Percentiles rank a stretch among this genome's conserved stretches.
Conservation (phyloP, 2,888 invertebrate genomes). For the Melanchra persicariae region DNA sequence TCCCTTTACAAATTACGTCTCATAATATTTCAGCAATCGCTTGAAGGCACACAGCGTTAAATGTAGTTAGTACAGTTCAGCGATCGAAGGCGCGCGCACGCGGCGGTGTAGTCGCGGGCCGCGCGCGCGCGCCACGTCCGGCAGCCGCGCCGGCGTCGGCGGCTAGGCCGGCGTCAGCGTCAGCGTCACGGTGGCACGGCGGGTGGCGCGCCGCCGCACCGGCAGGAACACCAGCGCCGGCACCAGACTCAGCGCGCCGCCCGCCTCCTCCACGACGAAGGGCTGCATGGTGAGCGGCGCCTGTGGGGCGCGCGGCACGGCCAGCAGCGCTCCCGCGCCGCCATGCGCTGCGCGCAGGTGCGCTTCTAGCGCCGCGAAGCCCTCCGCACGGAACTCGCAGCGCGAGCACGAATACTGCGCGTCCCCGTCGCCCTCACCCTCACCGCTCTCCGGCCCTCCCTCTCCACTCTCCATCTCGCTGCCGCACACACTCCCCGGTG, state of each 20-base stretch:
- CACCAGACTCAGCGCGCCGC: constrained; percentile 93
- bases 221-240: constrained; percentile 98
- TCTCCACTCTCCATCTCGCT: constrained; percentile 66
- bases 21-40: constrained; percentile 93
- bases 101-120: constrained; percentile 78
- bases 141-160: constrained; percentile 95
- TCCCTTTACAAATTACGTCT: constrained; percentile 88
- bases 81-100: constrained; percentile 84
- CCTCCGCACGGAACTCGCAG: constrained; percentile 87
- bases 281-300: constrained; percentile 97
- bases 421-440: constrained; percentile 76
- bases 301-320: constrained; percentile 92
- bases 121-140: constrained; percentile 76
- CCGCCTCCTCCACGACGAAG: constrained; percentile 94
- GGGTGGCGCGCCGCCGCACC: constrained; percentile 96
- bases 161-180: constrained; percentile 98
- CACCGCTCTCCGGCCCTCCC: constrained; percentile 65
- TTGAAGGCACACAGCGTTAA: constrained; percentile 96
- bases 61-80: constrained; percentile 91
- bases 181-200: constrained; percentile 97
- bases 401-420: constrained; percentile 87
- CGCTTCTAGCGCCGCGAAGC: constrained; percentile 87
- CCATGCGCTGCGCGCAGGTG: constrained; percentile 88
- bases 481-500: constrained; percentile 64
- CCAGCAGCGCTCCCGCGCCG: constrained; percentile 88